Percentiles rank a stretch among this genome's conserved stretches.
Conservation (phyloP, 2,797 vertebrate species). For the Gallirallus australis region DNA sequence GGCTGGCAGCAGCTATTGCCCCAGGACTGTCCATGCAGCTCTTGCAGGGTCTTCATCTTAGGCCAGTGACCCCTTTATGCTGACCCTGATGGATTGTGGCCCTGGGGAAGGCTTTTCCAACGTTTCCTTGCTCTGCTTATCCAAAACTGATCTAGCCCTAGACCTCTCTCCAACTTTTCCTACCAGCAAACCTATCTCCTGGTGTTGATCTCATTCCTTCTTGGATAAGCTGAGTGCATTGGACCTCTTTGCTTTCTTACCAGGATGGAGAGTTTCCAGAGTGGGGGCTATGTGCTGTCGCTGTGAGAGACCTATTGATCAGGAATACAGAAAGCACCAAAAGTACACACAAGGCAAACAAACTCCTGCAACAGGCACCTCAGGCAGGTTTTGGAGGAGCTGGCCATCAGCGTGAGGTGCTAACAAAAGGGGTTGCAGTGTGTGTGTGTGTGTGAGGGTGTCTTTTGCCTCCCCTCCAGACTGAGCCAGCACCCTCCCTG, state of each 20-base stretch:
- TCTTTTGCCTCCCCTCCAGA: background rate
- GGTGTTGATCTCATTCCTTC: background rate
- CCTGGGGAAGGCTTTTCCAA: background rate
- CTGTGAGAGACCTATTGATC: background rate
- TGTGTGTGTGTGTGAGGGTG: too few relatives aligned
- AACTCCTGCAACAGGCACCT: background rate
- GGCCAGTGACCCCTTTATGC: background rate
- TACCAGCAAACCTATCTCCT: background rate
- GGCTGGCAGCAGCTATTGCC: background rate
- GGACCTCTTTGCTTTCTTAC: background rate
- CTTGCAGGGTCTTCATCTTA: background rate
- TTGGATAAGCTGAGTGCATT: background rate
- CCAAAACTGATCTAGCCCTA: background rate
- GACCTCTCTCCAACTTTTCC: background rate
- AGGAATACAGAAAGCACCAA: background rate
- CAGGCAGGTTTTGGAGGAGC: background rate
- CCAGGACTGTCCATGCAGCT: background rate
- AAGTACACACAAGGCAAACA: background rate
- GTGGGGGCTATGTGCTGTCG: background rate
- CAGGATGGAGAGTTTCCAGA: background rate
- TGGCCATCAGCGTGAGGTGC: too few relatives aligned
- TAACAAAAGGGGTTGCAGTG: background rate
- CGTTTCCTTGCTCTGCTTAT: accelerated
- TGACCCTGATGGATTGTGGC: accelerated
- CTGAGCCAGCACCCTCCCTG: background rate